phyloP scores from a whole-genome alignment of 2,797 vertebrate species.

The Sparidentex hasta region DNA sequence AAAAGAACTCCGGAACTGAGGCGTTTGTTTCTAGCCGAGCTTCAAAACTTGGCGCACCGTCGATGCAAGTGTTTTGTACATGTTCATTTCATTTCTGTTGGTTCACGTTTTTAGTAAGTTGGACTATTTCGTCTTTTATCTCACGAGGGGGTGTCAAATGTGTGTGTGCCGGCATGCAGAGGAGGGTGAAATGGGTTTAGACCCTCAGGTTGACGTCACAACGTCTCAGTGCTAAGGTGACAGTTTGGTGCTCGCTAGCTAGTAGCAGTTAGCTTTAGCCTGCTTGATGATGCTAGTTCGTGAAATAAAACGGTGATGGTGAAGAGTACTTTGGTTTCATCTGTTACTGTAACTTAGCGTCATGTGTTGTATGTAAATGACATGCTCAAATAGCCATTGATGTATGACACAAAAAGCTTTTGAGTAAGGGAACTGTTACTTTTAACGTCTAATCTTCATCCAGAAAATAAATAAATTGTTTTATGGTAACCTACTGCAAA shows the following conservation, averaged over 20 bases:
- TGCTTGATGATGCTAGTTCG: slow-evolving; percentile 8
- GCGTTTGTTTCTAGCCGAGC: slow-evolving; percentile 67
- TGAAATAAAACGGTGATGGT: not conserved
- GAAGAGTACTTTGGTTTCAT: too few relatives aligned
- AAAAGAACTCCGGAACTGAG: slow-evolving; percentile 21
- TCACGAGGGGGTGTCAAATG: fast-evolving
- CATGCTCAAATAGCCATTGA: fast-evolving
- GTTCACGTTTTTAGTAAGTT: slow-evolving; percentile 30
- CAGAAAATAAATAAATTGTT: not conserved
- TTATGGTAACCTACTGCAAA: not conserved
- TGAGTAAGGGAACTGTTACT: not conserved
- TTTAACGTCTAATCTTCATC: not conserved
- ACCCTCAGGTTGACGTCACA: fast-evolving
- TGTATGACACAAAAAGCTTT: not conserved
- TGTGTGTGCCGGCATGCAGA: not conserved
- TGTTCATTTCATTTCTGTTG: not conserved
- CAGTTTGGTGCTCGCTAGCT: not conserved
- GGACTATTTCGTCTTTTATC: not conserved
- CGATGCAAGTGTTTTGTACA: not conserved
- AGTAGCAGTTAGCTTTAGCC: slow-evolving; percentile 33
- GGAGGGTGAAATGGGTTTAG: fast-evolving
- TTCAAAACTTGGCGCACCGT: slow-evolving; percentile 33
- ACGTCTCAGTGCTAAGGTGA: not conserved
- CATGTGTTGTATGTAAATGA: not conserved
- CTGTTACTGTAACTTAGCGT: not conserved